phyloP scores from a whole-genome alignment of 2,888 invertebrate genomes.

The Dexiosoma caninum region DNA sequence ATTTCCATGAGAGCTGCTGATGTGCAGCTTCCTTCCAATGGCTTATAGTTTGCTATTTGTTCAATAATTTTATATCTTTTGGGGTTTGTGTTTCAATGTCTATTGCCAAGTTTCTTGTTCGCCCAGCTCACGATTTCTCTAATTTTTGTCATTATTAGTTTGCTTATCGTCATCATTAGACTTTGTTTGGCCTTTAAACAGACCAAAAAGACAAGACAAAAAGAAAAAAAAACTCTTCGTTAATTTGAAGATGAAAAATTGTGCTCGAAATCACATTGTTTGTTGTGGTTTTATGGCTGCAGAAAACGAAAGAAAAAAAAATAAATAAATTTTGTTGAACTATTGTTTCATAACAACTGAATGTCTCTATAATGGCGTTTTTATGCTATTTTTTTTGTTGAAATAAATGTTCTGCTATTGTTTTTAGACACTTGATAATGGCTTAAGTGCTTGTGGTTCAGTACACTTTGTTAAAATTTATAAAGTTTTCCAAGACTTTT shows the following conservation, averaged over 20 bases:
- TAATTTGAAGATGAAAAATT: constrained; percentile 30
- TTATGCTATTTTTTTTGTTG: constrained; percentile 2
- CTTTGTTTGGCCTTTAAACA: constrained; percentile 53
- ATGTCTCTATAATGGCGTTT: constrained; percentile 27
- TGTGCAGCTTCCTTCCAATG: background rate
- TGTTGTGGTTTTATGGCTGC: constrained; percentile 14
- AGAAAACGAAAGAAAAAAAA: background rate
- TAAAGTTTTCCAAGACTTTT: background rate
- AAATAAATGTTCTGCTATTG: constrained; percentile 9
- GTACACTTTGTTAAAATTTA: background rate
- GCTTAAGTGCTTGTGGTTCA: background rate
- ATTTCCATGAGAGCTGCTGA: background rate
- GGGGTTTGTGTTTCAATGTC: constrained; percentile 13
- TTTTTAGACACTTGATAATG: constrained; percentile 37
- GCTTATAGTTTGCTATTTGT: constrained; percentile 22
- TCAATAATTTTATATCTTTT: constrained; percentile 17
- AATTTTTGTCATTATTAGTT: constrained; percentile 7
- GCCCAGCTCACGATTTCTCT: constrained; percentile 47
- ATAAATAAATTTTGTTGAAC: constrained; percentile 19
- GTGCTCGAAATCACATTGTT: constrained; percentile 7
- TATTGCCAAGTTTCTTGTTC: constrained; percentile 50
- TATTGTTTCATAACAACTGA: constrained; percentile 42
- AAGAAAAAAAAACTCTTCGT: constrained; percentile 18
- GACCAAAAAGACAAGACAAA: background rate
- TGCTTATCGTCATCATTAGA: constrained; percentile 8